Conservation (phyloP, 2,888 invertebrate species). For the Incurvaria masculella region DNA sequence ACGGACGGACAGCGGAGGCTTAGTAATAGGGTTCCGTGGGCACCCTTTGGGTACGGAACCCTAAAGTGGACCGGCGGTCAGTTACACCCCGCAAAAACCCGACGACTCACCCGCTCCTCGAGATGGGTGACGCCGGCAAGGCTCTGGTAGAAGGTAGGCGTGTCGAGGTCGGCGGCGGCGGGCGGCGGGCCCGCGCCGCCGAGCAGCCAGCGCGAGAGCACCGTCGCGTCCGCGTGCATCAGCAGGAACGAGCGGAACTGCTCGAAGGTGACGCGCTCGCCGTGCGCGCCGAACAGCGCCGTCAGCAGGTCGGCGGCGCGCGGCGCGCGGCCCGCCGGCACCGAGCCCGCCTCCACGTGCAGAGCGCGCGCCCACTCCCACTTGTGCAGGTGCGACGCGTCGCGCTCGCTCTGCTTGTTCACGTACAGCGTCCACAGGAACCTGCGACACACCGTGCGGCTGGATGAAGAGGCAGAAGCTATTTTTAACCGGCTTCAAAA, state of each 20-base stretch:
- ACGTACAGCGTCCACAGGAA: slow-evolving; percentile 85
- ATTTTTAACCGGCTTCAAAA: too few species aligned
- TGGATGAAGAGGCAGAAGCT: too few species aligned
- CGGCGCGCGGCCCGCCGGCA: slow-evolving; percentile 27
- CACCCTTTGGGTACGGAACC: too few species aligned
- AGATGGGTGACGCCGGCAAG: slow-evolving; percentile 91
- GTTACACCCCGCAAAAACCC: too few species aligned
- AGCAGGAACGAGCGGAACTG: slow-evolving; percentile 79
- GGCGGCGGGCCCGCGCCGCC: slow-evolving; percentile 67
- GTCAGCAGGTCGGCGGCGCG: slow-evolving; percentile 36
- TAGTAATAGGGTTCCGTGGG: too few species aligned
- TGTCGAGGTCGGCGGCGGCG: slow-evolving; percentile 78
- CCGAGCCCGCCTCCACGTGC: slow-evolving; percentile 53
- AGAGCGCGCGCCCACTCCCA: slow-evolving; percentile 68
- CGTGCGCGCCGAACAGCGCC: slow-evolving; percentile 33
- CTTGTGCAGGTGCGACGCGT: slow-evolving; percentile 64
- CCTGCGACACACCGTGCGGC: slow-evolving; percentile 47
- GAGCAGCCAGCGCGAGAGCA: slow-evolving; percentile 79
- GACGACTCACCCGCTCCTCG: slow-evolving; percentile 65
- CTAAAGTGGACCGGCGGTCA: too few species aligned
- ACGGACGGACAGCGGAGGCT: too few species aligned
- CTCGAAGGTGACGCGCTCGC: slow-evolving; percentile 61
- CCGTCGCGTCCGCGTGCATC: slow-evolving; percentile 72
- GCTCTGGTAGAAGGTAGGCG: slow-evolving; percentile 90
- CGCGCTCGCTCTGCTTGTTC: slow-evolving; percentile 70